Evolutionary conservation across 2,113 vertebrate species (phyloP), one percentile per base, ranked within the genome.

Genomic region (Osmerus mordax): DNA sequence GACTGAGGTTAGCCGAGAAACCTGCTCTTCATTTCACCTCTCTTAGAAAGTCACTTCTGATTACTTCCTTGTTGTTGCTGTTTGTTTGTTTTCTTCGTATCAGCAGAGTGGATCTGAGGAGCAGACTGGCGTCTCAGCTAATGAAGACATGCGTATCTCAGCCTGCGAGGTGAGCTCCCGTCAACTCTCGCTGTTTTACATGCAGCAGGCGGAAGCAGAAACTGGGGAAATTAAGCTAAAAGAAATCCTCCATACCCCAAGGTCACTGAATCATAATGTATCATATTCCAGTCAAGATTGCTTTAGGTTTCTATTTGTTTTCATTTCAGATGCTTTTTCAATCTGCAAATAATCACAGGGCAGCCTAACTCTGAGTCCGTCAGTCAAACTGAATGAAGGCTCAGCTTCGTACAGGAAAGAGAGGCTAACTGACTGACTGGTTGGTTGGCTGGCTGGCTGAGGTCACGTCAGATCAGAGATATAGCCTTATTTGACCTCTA

Each of bases 201-300:
- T 47, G 63, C 64, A 65, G 18, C 12, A n/a, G 62, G 32, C 9
- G 47, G 64, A 16, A n/a, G 32, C n/a, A 65, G 19, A 75, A 85
- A 74, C 82, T 80, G 67, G 88, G 82, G 86, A 88, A 88, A 88
- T 89, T 75, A 83, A 70, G 52, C 66, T 23, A 0, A 41, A 63
- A 72, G 66, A 73, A 76, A 68, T 74, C 55, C 79, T 76, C 67
- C 2, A 75, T 82, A n/a, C 16, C 83, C 60, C 70, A 78, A 82
- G 85, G 79, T 75, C 81, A 78, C 65, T 56, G 60, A 84, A 82
- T 89, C 80, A 84, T 84, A 82, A 85, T 82, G 74, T 72, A 69
- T 83, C 78, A 77, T 76, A 81, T 65, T 68, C 70, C 80, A 74
- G 82, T 72, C 79, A 28, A 65, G 76, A 77, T 82, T 80, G 74